phyloP scores from a whole-genome alignment of 1,140 invertebrate species.

The Lordiphosa mommai region DNA sequence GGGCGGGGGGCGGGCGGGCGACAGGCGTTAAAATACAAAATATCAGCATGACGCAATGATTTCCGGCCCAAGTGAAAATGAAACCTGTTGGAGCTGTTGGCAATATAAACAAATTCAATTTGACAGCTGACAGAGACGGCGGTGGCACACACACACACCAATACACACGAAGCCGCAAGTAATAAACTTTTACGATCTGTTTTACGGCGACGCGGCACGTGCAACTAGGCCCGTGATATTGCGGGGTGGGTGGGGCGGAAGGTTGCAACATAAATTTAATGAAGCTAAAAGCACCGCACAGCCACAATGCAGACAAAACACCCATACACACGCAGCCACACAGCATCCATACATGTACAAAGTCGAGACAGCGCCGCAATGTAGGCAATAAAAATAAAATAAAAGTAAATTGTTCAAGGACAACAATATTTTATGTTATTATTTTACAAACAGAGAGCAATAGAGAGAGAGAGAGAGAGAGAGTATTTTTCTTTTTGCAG shows the following conservation, averaged over 20 bases:
- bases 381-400: constrained; percentile 78
- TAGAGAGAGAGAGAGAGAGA: background rate
- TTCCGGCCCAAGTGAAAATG: constrained; percentile 73
- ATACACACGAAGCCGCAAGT: constrained; percentile 63
- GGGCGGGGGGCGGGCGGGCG: background rate
- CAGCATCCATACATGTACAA: constrained; percentile 9
- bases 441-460: constrained; percentile 36
- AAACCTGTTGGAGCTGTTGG: constrained; percentile 71
- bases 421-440: constrained; percentile 77
- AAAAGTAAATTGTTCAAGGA: constrained; percentile 79
- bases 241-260: background rate
- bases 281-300: constrained; percentile 66
- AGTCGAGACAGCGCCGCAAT: constrained; percentile 23
- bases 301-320: constrained; percentile 56
- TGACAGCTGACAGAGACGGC: constrained; percentile 76
- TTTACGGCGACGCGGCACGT: constrained; percentile 73
- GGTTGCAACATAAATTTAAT: constrained; percentile 77
- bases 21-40: constrained; percentile 74
- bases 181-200: constrained; percentile 79
- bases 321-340: constrained; percentile 12
- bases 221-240: constrained; percentile 64
- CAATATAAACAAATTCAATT: constrained; percentile 80
- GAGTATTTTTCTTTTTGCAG: constrained; percentile 23
- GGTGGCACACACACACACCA: constrained; percentile 25
- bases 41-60: constrained; percentile 79